A percentile compares a stretch with the other conserved stretches of the same genome.
phyloP scores from a whole-genome alignment of 1,140 invertebrate genomes.

The Gryllus bimaculatus region DNA sequence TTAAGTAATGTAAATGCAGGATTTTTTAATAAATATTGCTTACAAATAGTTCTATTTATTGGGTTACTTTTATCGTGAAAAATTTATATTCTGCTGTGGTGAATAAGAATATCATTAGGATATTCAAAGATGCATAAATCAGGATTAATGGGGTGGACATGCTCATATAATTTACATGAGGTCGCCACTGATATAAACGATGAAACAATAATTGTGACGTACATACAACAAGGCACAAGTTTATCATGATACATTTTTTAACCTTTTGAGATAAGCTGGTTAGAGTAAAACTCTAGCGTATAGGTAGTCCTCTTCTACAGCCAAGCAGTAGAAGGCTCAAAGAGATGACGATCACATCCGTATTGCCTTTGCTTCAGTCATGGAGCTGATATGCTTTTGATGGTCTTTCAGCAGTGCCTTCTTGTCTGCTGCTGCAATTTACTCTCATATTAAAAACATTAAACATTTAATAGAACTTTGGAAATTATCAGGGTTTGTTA shows the following conservation, averaged over 20 bases:
- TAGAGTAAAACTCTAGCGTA: conserved; percentile 45
- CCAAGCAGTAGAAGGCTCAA: conserved; percentile 60
- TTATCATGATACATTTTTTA: conserved; percentile 12
- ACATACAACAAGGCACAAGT: not conserved
- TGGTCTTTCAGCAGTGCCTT: conserved; percentile 30
- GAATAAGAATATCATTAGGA: too few relatives aligned
- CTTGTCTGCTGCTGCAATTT: conserved; percentile 24
- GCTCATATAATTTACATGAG: too few relatives aligned
- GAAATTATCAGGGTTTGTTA: not conserved
- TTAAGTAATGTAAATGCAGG: too few relatives aligned
- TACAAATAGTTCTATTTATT: too few relatives aligned
- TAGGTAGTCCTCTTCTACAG: conserved; percentile 39
- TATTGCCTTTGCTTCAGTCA: conserved; percentile 42
- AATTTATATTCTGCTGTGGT: too few relatives aligned
- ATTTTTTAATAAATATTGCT: too few relatives aligned
- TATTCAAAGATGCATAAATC: too few relatives aligned
- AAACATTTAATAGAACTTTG: not conserved
- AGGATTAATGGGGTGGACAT: too few relatives aligned
- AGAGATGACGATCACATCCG: conserved; percentile 61
- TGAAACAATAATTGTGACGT: too few relatives aligned
- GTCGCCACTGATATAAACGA: too few relatives aligned
- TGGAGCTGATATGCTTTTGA: conserved; percentile 33
- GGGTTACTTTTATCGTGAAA: too few relatives aligned
- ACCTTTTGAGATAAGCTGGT: conserved; percentile 45
- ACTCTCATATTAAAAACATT: too few relatives aligned